Conservation (phyloP, 2,888 invertebrate species). For the Tipula vernalis region DNA sequence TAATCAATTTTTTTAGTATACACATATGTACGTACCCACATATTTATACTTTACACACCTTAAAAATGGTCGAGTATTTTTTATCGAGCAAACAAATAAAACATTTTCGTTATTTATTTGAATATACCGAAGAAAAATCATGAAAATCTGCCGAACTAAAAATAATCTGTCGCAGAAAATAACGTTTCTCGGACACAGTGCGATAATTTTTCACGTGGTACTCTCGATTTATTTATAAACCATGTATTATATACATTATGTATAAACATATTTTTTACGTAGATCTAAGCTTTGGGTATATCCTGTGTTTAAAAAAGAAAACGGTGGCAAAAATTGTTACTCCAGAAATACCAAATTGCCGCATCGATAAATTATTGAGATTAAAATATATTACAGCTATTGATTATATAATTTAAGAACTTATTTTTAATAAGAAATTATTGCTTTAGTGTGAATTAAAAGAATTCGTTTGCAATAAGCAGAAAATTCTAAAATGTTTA, state of each 20-base stretch:
- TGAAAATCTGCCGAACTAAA: neutral
- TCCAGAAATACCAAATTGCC: neutral
- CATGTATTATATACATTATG: too few species aligned
- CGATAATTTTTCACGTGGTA: neutral
- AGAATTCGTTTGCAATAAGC: neutral
- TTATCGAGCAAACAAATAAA: neutral
- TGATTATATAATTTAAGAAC: neutral
- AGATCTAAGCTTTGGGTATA: neutral
- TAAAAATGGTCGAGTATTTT: neutral
- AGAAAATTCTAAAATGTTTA: neutral
- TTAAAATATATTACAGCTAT: too few species aligned
- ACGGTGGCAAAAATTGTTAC: neutral
- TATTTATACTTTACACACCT: neutral
- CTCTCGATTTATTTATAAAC: neutral
- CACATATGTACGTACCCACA: neutral
- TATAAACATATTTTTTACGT: neutral
- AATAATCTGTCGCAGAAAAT: neutral
- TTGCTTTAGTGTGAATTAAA: neutral
- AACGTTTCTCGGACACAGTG: neutral
- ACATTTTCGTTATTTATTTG: neutral
- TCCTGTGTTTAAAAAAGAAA: neutral
- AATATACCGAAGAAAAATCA: neutral
- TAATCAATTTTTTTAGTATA: neutral
- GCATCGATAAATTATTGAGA: too few species aligned
- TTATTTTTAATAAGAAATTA: neutral